Evolutionary conservation across 1,140 invertebrate genomes (phyloP).

Genomic region (Cydia strobilella): DNA sequence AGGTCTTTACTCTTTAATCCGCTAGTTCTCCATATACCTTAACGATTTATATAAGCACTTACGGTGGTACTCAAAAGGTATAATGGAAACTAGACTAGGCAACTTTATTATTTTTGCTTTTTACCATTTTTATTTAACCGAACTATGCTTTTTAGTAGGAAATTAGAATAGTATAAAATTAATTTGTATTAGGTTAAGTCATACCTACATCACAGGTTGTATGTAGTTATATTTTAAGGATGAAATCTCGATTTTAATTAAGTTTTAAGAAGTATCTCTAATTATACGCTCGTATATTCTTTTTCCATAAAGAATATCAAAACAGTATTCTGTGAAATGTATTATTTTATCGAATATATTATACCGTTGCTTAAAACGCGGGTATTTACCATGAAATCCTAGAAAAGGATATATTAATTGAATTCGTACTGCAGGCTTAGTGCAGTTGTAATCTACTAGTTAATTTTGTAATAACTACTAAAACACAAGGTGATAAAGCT

Average conservation of each 20-base stretch:
- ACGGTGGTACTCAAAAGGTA: neutral
- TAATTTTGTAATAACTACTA: neutral
- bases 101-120: neutral
- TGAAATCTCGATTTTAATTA: neutral
- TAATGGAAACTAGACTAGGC: neutral
- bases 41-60: neutral
- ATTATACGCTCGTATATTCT: neutral
- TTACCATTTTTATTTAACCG: neutral
- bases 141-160: neutral
- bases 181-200: conserved; percentile 11
- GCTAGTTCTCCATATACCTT: neutral
- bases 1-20: neutral
- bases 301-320: neutral
- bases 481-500: neutral
- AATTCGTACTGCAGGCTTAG: neutral
- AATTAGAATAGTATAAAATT: neutral
- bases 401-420: neutral
- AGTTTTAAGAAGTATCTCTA: neutral
- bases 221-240: neutral
- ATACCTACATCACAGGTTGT: conserved; percentile 13
- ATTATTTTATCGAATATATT: neutral
- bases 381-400: neutral
- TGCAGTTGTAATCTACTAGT: neutral
- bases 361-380: neutral
- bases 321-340: conserved; percentile 1